A percentile compares a stretch with the other conserved stretches of the same genome.
phyloP scores from a whole-genome alignment of 2,888 invertebrate species.

The Tenthredo livida region DNA sequence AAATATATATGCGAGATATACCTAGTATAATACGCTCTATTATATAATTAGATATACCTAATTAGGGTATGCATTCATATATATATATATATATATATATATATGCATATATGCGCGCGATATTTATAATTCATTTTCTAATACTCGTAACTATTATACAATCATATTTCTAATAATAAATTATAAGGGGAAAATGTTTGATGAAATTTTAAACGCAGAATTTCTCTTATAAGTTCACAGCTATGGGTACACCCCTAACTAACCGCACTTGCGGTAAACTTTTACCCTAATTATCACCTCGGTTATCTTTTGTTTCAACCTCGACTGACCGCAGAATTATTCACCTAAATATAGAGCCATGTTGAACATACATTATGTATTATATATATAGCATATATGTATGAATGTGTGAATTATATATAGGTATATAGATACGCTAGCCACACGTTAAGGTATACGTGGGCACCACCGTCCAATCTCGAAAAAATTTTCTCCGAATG shows the following conservation, averaged over 20 bases:
- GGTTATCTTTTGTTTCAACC: background rate
- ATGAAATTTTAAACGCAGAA: background rate
- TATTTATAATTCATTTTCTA: too few species aligned
- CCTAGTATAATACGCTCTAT: background rate
- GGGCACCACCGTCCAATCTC: conserved; percentile 15
- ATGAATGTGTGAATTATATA: background rate
- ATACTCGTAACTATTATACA: too few species aligned
- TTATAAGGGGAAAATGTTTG: background rate
- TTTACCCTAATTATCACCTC: conserved; percentile 14
- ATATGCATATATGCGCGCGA: too few species aligned
- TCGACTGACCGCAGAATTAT: background rate
- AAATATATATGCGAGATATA: background rate
- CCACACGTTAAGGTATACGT: background rate
- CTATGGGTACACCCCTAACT: background rate
- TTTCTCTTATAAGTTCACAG: background rate
- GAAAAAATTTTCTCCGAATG: background rate
- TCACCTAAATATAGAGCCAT: background rate
- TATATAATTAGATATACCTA: background rate
- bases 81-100: too few species aligned
- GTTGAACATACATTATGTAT: background rate
- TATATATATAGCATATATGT: too few species aligned
- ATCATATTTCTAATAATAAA: background rate
- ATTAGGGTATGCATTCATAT: too few species aligned
- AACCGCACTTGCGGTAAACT: conserved; percentile 1
- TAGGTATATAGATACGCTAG: background rate